A percentile compares a stretch with the other conserved stretches of the same genome.
phyloP scores from a whole-genome alignment of 2,888 invertebrate species.

The Lasioglossum morio region DNA sequence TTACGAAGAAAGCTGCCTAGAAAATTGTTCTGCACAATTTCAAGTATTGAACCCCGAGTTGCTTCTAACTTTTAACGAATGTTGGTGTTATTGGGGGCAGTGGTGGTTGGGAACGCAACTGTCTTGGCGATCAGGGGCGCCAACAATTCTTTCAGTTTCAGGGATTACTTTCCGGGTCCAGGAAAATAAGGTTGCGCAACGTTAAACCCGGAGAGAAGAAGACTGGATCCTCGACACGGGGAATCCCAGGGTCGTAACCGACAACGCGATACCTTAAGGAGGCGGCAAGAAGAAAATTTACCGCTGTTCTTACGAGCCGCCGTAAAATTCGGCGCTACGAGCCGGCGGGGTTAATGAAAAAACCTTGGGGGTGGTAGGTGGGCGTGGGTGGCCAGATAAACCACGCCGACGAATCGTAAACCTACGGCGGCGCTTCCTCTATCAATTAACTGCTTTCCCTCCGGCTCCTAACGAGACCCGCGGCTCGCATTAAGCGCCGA shows the following conservation, averaged over 20 bases:
- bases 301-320: slow-evolving; percentile 58
- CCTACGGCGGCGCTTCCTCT: slow-evolving; percentile 23
- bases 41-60: background rate
- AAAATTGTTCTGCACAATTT: background rate
- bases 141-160: background rate
- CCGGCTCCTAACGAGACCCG: slow-evolving; percentile 8
- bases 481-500: slow-evolving; percentile 13
- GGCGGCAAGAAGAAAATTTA: slow-evolving; percentile 61
- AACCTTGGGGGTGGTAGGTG: slow-evolving; percentile 18
- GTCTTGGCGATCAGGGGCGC: background rate
- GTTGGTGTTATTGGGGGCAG: background rate
- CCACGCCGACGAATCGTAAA: slow-evolving; percentile 41
- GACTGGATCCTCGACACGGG: background rate
- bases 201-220: background rate
- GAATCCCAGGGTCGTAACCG: slow-evolving; percentile 29
- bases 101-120: background rate
- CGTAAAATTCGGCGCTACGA: slow-evolving; percentile 65
- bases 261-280: slow-evolving; percentile 27
- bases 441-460: slow-evolving; percentile 57
- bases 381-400: slow-evolving; percentile 38
- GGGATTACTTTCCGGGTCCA: background rate
- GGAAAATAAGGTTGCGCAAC: slow-evolving; percentile 4
- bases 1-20: background rate
- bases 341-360: slow-evolving; percentile 61
- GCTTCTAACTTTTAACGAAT: background rate